phyloP scores from a whole-genome alignment of 2,797 vertebrate species.

The Threskiornis aethiopicus region DNA sequence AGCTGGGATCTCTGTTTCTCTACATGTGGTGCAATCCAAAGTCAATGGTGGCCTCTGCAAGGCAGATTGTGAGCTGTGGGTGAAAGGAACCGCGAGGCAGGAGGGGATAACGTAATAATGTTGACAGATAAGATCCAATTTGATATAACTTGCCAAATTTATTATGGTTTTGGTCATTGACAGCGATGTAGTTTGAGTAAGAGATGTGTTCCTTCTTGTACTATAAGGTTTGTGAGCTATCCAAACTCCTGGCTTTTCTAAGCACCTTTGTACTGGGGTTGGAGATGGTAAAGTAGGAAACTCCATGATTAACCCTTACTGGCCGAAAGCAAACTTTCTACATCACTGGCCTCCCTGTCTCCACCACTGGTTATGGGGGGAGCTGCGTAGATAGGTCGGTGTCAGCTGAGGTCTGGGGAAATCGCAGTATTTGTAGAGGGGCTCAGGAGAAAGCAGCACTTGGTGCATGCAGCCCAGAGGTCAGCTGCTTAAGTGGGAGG shows the following conservation, averaged over 20 bases:
- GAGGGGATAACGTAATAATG: background rate
- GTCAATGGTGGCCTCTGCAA: background rate
- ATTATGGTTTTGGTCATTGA: background rate
- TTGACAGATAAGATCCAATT: background rate
- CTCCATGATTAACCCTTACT: background rate
- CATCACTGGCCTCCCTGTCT: background rate
- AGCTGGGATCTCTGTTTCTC: background rate
- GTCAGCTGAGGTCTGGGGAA: background rate
- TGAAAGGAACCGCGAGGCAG: background rate
- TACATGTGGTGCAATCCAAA: background rate
- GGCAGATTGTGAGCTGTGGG: background rate
- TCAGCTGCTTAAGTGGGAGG: background rate
- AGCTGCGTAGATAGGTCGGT: background rate
- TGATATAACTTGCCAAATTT: background rate
- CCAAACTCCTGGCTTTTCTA: background rate
- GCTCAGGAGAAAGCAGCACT: background rate
- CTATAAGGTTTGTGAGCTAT: background rate
- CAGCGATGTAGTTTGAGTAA: background rate
- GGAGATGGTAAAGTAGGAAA: background rate
- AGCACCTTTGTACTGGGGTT: background rate
- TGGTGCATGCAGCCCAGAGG: background rate
- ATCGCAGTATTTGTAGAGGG: background rate
- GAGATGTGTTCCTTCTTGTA: background rate
- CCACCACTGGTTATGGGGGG: background rate
- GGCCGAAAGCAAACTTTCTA: background rate